These are phyloP conservation scores for Trichogramma dendrolimi DNA, from an alignment of 2,888 invertebrate species.

Conservation along the genomic window DNA sequence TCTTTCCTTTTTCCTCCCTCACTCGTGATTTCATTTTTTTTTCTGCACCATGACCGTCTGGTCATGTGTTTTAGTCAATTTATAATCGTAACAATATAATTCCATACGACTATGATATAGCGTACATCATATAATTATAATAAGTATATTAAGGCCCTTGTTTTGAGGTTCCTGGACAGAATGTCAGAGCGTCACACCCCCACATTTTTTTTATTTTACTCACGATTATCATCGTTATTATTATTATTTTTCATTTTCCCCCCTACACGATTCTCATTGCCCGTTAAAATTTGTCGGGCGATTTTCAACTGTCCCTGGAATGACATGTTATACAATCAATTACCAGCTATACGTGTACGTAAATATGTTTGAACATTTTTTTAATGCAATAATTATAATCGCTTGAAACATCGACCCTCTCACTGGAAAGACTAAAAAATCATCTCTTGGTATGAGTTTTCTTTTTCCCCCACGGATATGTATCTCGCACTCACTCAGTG, in stretches of 20 bases:
- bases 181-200: constrained; percentile 28
- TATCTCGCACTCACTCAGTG: background rate
- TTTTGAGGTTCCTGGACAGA: constrained; percentile 42
- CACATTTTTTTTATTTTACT: constrained; percentile 1
- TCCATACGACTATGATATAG: constrained; percentile 31
- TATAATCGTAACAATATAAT: constrained; percentile 31
- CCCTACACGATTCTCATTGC: no score
- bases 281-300: constrained; percentile 24
- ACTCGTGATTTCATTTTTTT: constrained; percentile 11
- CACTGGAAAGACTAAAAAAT: background rate
- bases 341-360: background rate
- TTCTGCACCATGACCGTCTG: background rate
- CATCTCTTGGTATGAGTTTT: no score
- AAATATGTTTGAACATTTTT: background rate
- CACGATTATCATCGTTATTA: no score
- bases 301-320: constrained; percentile 40
- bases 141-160: constrained; percentile 47
- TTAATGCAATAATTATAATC: background rate
- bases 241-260: no score
- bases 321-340: constrained; percentile 10
- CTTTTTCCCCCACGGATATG: no score
- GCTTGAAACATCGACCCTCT: background rate
- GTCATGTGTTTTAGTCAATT: constrained; percentile 24
- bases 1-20: background rate
- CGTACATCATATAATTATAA: constrained; percentile 32